phyloP scores from a whole-genome alignment of 30 jellyfish, hydroid and myxozoan genomes.

The Morbakka virulenta region DNA sequence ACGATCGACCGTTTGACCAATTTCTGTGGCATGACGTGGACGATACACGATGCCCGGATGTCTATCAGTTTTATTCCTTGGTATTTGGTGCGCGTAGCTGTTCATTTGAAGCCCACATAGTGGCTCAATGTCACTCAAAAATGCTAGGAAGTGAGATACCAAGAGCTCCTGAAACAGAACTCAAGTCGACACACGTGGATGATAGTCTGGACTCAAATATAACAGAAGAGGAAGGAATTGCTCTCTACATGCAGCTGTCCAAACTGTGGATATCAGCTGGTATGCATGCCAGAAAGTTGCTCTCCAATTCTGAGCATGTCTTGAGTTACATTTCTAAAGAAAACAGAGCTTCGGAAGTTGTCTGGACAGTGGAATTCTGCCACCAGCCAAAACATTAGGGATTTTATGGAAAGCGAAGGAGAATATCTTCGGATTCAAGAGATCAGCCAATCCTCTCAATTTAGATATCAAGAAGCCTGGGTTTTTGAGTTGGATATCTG shows the following conservation, averaged over 20 bases:
- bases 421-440: background rate
- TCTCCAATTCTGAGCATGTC: conserved; percentile 45
- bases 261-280: conserved; percentile 48
- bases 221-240: conserved; percentile 24
- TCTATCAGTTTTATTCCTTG: conserved; percentile 13
- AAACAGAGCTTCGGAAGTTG: conserved; percentile 46
- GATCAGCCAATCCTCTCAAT: background rate
- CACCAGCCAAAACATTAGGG: conserved; percentile 36
- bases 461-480: conserved; percentile 22
- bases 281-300: conserved; percentile 77
- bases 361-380: conserved; percentile 22
- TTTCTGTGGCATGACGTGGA: background rate
- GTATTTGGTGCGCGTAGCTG: conserved; percentile 48
- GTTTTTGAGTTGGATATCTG: no score
- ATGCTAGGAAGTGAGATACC: background rate
- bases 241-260: conserved; percentile 25
- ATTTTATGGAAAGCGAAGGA: conserved; percentile 26
- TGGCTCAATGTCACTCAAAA: conserved; percentile 23
- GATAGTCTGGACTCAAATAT: conserved; percentile 50
- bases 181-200: conserved; percentile 64
- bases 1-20: background rate
- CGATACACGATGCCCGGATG: background rate
- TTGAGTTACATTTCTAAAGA: conserved; percentile 38
- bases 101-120: conserved; percentile 57
- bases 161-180: conserved; percentile 60